Base-by-base conservation (phyloP, 2,888 invertebrate species). In the Cantharis rufa region DNA sequence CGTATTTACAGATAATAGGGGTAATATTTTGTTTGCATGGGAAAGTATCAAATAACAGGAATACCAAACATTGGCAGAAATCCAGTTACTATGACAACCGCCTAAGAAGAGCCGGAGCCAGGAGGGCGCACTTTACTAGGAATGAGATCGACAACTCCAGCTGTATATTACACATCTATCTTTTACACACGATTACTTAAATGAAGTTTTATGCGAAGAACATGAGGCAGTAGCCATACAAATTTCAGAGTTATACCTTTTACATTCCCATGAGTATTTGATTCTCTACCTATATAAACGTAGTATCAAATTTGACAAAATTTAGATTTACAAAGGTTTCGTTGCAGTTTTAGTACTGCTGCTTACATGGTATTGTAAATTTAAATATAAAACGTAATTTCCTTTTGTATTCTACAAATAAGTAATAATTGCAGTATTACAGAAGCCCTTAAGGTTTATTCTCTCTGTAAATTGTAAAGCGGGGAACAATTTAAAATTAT, bases 41-140 rank as follows among this genome's bases (percentile, higher is more conserved):
- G 64, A 66, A 18, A 66, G 64, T 66, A 66, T 66, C 64, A 66
- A 66, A 18, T 66, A 72, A 72, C 16, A 27, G 66, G 66, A 72
- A 61, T 75, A 72, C 32, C 75, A 71, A 75, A 75, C 71, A 75
- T 68, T 70, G 75, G 72, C 75, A 72, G 75, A 75, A 71, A 75
- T 75, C 74, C 71, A 70, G 77, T 77, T 70, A 70, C 71, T 69
- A 77, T 77, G 77, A 70, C 70, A 74, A 77, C 77, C 77, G 77
- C 66, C 74, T 27, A 77, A 77, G 76, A 77, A 77, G 66, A 61
- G 77, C 74, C 71, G 77, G 77, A 77, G 77, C 77, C 77, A 71
- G 32, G 71, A 77, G 77, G 77, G 77, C 77, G 77, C 72, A 76
- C 21, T 74, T 73, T 73, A 62, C 77, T 71, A 62, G 16, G 68